phyloP scores from a whole-genome alignment of 2,797 vertebrate species.

The Poeciliopsis paucimaculata region DNA sequence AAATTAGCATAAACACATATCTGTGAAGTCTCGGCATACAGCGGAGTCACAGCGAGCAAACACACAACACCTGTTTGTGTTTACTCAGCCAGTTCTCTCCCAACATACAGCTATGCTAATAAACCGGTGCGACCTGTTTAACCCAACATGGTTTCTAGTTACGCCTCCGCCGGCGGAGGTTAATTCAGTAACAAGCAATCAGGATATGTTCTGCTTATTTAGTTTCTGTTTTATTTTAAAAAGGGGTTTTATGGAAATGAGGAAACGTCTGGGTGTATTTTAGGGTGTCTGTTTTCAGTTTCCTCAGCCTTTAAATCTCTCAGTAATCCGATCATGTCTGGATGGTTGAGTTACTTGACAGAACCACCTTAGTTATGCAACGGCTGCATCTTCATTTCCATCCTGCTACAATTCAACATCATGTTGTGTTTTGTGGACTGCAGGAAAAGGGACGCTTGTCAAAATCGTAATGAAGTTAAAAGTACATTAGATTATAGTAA shows the following conservation, averaged over 20 bases:
- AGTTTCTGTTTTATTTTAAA: background rate
- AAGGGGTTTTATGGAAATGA: background rate
- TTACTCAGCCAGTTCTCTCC: slow-evolving; percentile 36
- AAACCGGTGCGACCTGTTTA: slow-evolving; percentile 19
- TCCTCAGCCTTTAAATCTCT: background rate
- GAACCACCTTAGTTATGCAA: background rate
- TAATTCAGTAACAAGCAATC: slow-evolving; percentile 1
- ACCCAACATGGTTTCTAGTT: slow-evolving; percentile 1
- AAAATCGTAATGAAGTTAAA: background rate
- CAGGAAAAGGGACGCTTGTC: background rate
- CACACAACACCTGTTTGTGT: slow-evolving; percentile 61
- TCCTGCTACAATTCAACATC: background rate
- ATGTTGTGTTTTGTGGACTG: background rate
- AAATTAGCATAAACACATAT: slow-evolving; percentile 54
- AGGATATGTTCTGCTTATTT: background rate
- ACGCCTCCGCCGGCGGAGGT: background rate
- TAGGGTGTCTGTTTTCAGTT: background rate
- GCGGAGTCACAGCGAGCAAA: slow-evolving; percentile 55
- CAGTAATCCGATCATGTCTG: slow-evolving; percentile 21
- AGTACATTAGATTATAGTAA: background rate
- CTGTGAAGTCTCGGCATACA: slow-evolving; percentile 31
- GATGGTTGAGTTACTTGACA: background rate
- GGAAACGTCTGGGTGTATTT: background rate
- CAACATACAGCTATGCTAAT: background rate
- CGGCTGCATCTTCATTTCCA: background rate